Base-by-base conservation (phyloP, 1,140 invertebrate genomes). In the Apis dorsata region DNA sequence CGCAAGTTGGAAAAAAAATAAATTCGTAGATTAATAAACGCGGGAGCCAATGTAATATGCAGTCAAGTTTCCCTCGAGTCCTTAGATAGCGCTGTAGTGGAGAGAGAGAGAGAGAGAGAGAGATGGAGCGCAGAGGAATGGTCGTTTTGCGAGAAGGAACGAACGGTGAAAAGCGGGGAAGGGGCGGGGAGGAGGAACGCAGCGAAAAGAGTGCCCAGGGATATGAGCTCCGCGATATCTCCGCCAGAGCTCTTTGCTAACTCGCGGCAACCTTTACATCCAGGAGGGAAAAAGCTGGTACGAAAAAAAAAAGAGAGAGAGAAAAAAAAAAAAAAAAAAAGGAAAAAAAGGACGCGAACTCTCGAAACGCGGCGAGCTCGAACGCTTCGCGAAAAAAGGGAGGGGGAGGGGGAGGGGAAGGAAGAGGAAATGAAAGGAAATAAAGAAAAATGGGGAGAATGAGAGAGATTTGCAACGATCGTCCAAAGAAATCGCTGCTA, bases 211-310 rank as follows among this genome's bases (percentile, higher is more conserved):
- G 86, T 82, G 71, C 86, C 75, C 72, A 77, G 86, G 86, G 86
- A 88, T 88, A 88, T 84, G 86, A 87, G 71, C 78, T 69, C 65
- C 75, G 79, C 82, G 86, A 88, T 88, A 86, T 88, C 86, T 80
- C 73, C 76, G 51, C 63, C 57, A 70, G 78, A 76, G 65, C 86
- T 88, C 86, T 87, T 87, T 82, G 70, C 77, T 81, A 81, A 87
- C 85, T 87, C 81, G 85, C 68, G 79, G 86, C 85, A 87, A 79
- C 83, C 82, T 79, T 84, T 75, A 85, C 86, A 55, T 77, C 84
- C 24, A 24, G 59, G 73, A 17, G 63, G 34, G 70, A 78, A 79
- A 81, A 70, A 68, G 77, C 69, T 77, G 59, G 60, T 60, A n/a
- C 5, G 53, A 51, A 55, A 62, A 55, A 70, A 49, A 28, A 55